These are phyloP conservation scores for Heliconius aoede DNA, from an alignment of 2,888 invertebrate genomes.

Conservation along the genomic window DNA sequence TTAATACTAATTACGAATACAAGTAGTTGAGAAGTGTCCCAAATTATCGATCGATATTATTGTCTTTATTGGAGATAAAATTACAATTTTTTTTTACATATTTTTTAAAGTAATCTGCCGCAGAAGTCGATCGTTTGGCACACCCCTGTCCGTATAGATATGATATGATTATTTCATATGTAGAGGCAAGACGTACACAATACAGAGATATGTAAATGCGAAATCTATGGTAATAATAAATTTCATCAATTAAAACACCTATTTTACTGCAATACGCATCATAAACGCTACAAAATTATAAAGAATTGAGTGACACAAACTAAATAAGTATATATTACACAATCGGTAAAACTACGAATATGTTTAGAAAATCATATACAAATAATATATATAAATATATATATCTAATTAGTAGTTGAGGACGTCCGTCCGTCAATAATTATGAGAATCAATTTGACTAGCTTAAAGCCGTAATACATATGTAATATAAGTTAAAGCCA, in stretches of 20 bases:
- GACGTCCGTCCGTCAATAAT: slow-evolving; percentile 65
- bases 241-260: slow-evolving; percentile 63
- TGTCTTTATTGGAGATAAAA: background rate
- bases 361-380: slow-evolving; percentile 79
- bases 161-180: slow-evolving; percentile 49
- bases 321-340: background rate
- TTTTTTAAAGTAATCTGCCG: background rate
- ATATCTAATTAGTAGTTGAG: slow-evolving; percentile 70
- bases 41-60: slow-evolving; percentile 35
- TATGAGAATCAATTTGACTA: slow-evolving; percentile 79
- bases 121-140: slow-evolving; percentile 29
- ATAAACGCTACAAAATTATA: slow-evolving; percentile 44
- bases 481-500: slow-evolving; percentile 82
- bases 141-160: slow-evolving; percentile 36
- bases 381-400: slow-evolving; percentile 63
- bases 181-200: slow-evolving; percentile 41
- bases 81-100: background rate
- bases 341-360: slow-evolving; percentile 69
- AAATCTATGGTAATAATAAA: slow-evolving; percentile 56
- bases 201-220: slow-evolving; percentile 68
- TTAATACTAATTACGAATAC: slow-evolving; percentile 36
- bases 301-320: slow-evolving; percentile 40
- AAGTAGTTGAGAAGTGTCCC: slow-evolving; percentile 39
- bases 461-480: slow-evolving; percentile 80
- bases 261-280: slow-evolving; percentile 69